Evolutionary conservation across 1,140 invertebrate genomes (phyloP).

Genomic region (Tigriopus japonicus): DNA sequence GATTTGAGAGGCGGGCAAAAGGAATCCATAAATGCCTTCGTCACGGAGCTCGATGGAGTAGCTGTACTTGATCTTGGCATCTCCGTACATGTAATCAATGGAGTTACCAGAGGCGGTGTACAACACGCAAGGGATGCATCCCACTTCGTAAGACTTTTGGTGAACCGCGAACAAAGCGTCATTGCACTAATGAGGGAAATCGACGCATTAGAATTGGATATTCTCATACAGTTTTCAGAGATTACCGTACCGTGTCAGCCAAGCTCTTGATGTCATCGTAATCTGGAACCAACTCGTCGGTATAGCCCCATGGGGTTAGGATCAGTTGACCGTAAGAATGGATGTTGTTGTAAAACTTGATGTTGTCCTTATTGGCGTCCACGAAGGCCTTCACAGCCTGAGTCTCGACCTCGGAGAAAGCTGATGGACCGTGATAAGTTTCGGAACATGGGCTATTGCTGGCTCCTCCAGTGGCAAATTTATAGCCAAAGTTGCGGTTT

Average conservation of each 20-base stretch:
- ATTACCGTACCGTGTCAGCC: no score
- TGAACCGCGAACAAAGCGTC: constrained; percentile 16
- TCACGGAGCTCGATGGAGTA: constrained; percentile 45
- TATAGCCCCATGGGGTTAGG: constrained; percentile 62
- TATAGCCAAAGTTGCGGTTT: constrained; percentile 22
- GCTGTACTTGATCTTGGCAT: constrained; percentile 32
- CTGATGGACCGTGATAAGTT: constrained; percentile 57
- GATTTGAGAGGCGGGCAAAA: constrained; percentile 30
- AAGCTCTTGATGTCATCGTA: constrained; percentile 33
- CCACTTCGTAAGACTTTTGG: constrained; percentile 4
- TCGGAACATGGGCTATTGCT: constrained; percentile 72
- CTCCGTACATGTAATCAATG: constrained; percentile 36
- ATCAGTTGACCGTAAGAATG: constrained; percentile 77
- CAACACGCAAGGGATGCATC: neutral
- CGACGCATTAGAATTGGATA: no score
- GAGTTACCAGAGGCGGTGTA: constrained; percentile 43
- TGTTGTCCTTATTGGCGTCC: constrained; percentile 13
- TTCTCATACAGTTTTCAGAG: no score
- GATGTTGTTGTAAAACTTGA: constrained; percentile 52
- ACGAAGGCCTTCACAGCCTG: constrained; percentile 33
- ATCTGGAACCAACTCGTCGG: constrained; percentile 41
- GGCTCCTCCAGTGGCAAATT: constrained; percentile 33
- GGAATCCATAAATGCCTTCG: constrained; percentile 63
- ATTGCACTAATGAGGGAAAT: neutral
- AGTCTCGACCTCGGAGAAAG: constrained; percentile 85